These are phyloP conservation scores for Notodonta ziczac DNA, from an alignment of 2,888 invertebrate genomes.

Conservation along the genomic window DNA sequence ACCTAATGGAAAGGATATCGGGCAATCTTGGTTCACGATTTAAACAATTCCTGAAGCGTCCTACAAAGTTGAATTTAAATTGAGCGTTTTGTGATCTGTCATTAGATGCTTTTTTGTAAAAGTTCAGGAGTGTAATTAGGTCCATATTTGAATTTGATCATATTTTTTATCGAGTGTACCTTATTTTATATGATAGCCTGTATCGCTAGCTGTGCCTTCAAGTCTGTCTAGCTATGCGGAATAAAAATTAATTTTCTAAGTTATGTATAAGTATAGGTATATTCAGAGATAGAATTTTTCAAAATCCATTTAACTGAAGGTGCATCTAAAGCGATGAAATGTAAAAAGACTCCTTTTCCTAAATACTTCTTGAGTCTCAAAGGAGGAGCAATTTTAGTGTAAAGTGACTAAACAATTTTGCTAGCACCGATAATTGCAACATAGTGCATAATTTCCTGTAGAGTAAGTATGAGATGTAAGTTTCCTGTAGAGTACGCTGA, in stretches of 20 bases:
- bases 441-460: neutral
- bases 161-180: neutral
- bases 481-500: neutral
- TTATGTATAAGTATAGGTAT: too few species aligned
- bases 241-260: too few species aligned
- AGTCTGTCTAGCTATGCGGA: too few species aligned
- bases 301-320: too few species aligned
- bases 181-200: neutral
- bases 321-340: too few species aligned
- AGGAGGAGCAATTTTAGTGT: neutral
- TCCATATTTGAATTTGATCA: neutral
- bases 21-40: constrained; percentile 35
- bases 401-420: neutral
- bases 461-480: neutral
- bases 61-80: constrained; percentile 27
- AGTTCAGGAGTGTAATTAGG: neutral
- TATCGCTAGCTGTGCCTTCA: too few species aligned
- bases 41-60: constrained; percentile 30
- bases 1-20: constrained; percentile 49
- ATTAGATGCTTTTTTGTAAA: neutral
- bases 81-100: neutral
- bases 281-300: too few species aligned
- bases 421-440: neutral
- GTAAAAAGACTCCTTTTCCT: neutral
- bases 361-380: neutral